Conservation (phyloP, 2,113 vertebrate species). For the Hemibagrus wyckioides region DNA sequence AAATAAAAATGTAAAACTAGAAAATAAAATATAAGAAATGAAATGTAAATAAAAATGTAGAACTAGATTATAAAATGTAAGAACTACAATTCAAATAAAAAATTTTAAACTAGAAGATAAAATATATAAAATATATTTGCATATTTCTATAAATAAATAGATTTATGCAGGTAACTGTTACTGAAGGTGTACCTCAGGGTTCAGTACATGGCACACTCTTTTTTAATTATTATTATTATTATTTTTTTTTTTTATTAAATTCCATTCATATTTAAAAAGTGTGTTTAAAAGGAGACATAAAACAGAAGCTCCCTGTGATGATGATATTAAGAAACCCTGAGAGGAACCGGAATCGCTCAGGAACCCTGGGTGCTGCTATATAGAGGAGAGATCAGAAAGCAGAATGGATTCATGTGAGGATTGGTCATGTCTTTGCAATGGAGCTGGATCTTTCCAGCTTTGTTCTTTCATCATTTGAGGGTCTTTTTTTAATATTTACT, state of each 20-base stretch:
- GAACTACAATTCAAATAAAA: no score
- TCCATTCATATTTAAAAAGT: background rate
- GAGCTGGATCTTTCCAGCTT: background rate
- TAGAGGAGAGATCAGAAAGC: background rate
- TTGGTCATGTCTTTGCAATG: background rate
- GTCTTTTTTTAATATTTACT: background rate
- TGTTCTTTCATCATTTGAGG: background rate
- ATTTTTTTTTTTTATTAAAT: background rate
- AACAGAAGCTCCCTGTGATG: background rate
- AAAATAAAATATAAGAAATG: no score
- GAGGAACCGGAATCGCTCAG: background rate
- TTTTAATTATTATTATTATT: no score
- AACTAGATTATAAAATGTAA: no score
- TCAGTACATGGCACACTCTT: background rate
- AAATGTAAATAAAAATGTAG: no score
- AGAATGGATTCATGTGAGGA: background rate
- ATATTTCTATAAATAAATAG: no score
- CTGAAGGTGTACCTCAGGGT: constrained; percentile 3
- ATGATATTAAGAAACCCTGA: background rate
- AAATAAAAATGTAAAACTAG: no score
- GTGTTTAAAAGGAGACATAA: background rate
- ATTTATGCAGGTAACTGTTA: background rate
- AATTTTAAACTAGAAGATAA: no score
- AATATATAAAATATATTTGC: no score
- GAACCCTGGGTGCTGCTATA: no score